Evolutionary conservation across 2,888 invertebrate genomes (phyloP), one percentile per base, ranked within the genome.

Genomic region (Trichopoda pennipes): DNA sequence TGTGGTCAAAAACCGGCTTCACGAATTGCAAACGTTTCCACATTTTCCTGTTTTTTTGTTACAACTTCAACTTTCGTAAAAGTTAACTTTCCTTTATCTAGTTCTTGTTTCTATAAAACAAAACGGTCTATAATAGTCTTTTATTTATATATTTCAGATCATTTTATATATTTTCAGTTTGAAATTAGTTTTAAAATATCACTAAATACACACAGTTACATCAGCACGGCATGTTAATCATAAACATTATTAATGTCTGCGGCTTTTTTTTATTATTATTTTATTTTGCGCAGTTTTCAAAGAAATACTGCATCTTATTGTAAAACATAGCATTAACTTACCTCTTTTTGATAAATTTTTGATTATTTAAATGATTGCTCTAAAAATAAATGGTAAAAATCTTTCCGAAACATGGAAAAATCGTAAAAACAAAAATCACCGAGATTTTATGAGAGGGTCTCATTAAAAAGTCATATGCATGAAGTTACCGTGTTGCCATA

Each of bases 181-280:
- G n/a, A 12, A 47, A 21, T 44, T 42, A 4, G 6, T 23, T 23
- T 32, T 23, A 12, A 58, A 66, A 68, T 82, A 68, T 75, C 78
- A 79, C 75, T 55, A 70, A 49, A 69, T 56, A 78, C 74, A 79
- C 81, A 79, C 55, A 78, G 79, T 82, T 82, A 82, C 81, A 82
- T 82, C 81, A 82, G 81, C 78, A 17, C 38, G 51, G 63, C 49
- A 69, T 69, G 47, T 56, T 35, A 17, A 28, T 14, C 42, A 68
- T 21, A 56, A 63, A 23, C 1, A 1, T 38, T 38, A 38, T 53
- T 55, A 47, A 19, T 35, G 63, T 9, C 28, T 7, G 23, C 47
- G 17, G 28, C 23, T 42, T 49, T 44, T 58, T n/a, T 38, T 35
- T 47, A n/a, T n/a, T n/a, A n/a, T n/a, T n/a, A 28, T 32, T 64